Evolutionary conservation across 2,113 vertebrate genomes (phyloP), one percentile per base, ranked within the genome.

Genomic region (Stigmatopora argus): DNA sequence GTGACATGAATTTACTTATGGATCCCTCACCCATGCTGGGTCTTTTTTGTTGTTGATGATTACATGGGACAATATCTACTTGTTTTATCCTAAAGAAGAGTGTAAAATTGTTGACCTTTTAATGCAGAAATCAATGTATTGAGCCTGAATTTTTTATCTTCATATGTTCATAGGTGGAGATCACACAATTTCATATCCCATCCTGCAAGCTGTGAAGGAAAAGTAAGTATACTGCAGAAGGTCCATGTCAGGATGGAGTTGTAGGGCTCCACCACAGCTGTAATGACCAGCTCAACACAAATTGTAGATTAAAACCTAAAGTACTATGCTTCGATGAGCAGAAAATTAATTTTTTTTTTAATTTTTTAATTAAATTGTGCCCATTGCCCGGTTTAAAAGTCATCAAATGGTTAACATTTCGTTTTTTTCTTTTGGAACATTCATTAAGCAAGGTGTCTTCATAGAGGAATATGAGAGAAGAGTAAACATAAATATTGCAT

Each of bases 171-270:
- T 83, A 98, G 97, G 96, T 66, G 97, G 96, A 1, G 96, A 97
- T 78, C 95, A 98, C 87, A 98, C 94, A 0, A 93, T 99, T 66
- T 91, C 94, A 0, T 97, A 98, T 64, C 96, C 96, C 9, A 96
- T 98, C 82, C 87, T 99, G 21, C 96, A 98, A 84, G 94, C 94
- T 0, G 58, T 98, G 21, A 92, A 92, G 45, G 88, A 93, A 70
- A 93, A 91, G 96, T 98, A 87, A 91, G 93, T 91, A 2, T 7
- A 4, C 34, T 58, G 31, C 18, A 35, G 34, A n/a, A n/a, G 38
- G 34, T 48, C 15, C 7, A 48, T 48, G 47, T 47, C 47, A 17
- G 18, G 47, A 15, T 47, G 46, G 46, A 47, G 46, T 94, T 94
- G 90, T 94, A 94, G 78, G 93, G 93, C 85, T 94, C 93, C 78